Base-by-base conservation (phyloP, 2,888 invertebrate genomes). In the Sarcophaga rosellei region DNA sequence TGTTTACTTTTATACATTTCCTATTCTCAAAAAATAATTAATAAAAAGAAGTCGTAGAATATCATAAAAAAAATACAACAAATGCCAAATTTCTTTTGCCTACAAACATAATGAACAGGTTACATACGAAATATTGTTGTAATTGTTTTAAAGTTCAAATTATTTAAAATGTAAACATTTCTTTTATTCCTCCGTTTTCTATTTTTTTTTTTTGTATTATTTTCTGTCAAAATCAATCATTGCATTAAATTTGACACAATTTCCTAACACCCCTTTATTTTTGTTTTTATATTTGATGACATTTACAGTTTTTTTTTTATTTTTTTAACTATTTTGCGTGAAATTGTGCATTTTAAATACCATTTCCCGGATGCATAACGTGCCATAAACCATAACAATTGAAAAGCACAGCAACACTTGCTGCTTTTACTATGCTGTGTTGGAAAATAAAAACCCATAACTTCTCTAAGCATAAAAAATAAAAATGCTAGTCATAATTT, bases 281-380 rank as follows among this genome's bases (percentile, higher is more conserved):
- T 47, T 15, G 15, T 47, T 15, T 47, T 47, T 47, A 47, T 47
- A 47, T 47, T 47, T 47, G 35, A 35, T 47, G 47, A 47, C 47
- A 47, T 47, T 47, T 47, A 47, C 47, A 47, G 15, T 15, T 47
- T 15, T 15, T 47, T 47, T 0, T 12, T 0, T 15, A 4, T 12
- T 12, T 47, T 47, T 47, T 47, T 59, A 1, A 21, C 61, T 17
- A 35, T 76, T 65, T 47, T 45, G 25, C 21, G 57, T 25, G 23
- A 76, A 82, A 76, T 65, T 66, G 72, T 82, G 65, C 70, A 61
- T 76, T 81, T 35, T 45, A 75, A 81, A 70, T 76, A 70, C 11
- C 59, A 44, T 57, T 77, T 82, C 72, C 82, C 76, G 82, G 82
- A 82, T 72, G 72, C 77, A 73, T 59, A 66, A 61, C 59, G 44